Base-by-base conservation (phyloP, 2,797 vertebrate genomes). In the Tympanoctomys barrerae region DNA sequence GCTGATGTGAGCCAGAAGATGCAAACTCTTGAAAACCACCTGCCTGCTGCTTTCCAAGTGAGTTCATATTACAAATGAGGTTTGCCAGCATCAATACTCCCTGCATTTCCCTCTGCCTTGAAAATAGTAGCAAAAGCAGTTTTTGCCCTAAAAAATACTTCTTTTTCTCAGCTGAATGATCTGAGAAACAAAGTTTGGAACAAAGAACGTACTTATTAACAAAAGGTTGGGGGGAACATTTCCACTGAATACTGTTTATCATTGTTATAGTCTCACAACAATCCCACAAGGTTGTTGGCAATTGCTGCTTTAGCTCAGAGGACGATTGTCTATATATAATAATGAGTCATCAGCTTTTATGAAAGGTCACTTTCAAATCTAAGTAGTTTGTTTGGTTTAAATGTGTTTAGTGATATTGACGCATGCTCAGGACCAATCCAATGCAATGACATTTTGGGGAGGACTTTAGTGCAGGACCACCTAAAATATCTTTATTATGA, bases 41-140 rank as follows among this genome's bases (percentile, higher is more conserved):
- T 90, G 94, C 94, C 57, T 95, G 70, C 39, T 97, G 84, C 42
- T 97, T 96, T 98, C 97, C 83, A 59, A 92, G 42, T 82, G 86
- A 91, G 62, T 64, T 71, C 81, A 77, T 93, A 75, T 89, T 93
- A 33, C 24, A 92, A 92, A 73, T 95, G n/a, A 96, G 83, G 95
- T 90, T 90, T 96, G 8, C 82, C 97, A 88, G 42, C 31, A 31
- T 7, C 61, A 70, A 49, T 87, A 14, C 0, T 92, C 64, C 57
- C 61, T 79, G 85, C 22, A 87, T 96, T 87, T 98, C 39, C 77
- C 96, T 94, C 77, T 91, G 90, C 39, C 22, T 92, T 96, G 39
- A 66, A 95, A 73, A 83, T 2, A 5, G 7, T 19, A 89, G 31
- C 39, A 97, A 95, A 97, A 31, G 10, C 31, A 82, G 64, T n/a